Evolutionary conservation across 2,797 vertebrate genomes (phyloP), one percentile per base, ranked within the genome.

Genomic region (Gila robusta): DNA sequence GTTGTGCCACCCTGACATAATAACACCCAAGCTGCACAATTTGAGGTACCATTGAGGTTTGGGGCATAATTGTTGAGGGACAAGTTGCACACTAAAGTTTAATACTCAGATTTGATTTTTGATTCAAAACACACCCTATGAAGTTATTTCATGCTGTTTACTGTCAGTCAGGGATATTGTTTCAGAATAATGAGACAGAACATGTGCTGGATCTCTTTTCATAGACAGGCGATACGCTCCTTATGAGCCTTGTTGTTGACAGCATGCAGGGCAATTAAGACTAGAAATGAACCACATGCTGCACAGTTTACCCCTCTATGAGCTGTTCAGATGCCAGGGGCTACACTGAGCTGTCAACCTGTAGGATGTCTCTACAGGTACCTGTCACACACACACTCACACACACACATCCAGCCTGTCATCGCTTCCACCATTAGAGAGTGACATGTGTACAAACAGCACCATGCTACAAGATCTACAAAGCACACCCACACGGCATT

Each of bases 221-320:
- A 62, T 54, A 81, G 59, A 73, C 80, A 87, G 44, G 32, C 12
- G 49, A 69, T 52, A 69, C 71, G 78, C 44, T 77, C 37, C 81
- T 83, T 71, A 85, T 81, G 52, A 87, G 71, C 80, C 79, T 52
- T 66, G 71, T 76, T 81, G 81, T 82, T 88, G 82, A 88, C 87
- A 87, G 67, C 52, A 86, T 67, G 83, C 76, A 83, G 71, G 73
- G 86, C 86, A 90, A 87, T 89, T 87, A 90, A 83, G 80, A 71
- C 64, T 41, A 89, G 67, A 83, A 74, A 59, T 69, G 64, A 80
- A 86, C 56, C 84, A 67, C 81, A 72, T 10, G 79, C 39, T 39
- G 62, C 64, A 77, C 86, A 87, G 78, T 82, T 85, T 82, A 79
- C 77, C 72, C 73, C 73, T 66, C 54, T 71, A 67, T 72, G 79